Evolutionary conservation across 2,797 vertebrate species (phyloP), one percentile per base, ranked within the genome.

Genomic region (Pristis pectinata): DNA sequence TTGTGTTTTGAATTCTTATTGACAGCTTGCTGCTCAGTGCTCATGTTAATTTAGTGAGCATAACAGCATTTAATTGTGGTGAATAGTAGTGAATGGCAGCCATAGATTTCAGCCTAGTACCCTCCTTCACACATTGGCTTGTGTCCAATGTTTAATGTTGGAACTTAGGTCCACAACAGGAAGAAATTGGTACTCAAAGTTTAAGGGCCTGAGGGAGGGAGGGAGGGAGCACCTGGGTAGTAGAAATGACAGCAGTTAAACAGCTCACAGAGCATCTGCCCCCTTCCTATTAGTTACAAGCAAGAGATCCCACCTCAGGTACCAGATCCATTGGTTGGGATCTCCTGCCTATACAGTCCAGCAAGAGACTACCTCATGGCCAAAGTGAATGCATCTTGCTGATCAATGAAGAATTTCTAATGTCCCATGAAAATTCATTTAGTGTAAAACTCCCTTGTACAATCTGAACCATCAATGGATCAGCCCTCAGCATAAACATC

Each of bases 391-490:
- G 70, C 70, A 53, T 76, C 92, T 76, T 94, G 49, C 44, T 94
- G 44, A 76, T 94, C 92, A 94, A 74, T 94, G 44, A 94, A 44
- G 70, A 94, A 94, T 94, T 94, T 49, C 92, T 94, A 76, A 94
- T 94, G 70, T 94, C 67, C 41, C 92, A 94, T 94, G 92, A 53
- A 94, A 94, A 94, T 76, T 30, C 70, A 49, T 94, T 94, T 74
- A 93, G 92, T 94, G 92, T 76, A 94, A 94, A 94, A 34, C 41
- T 74, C 64, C 19, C 19, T 74, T 94, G 72, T 34, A 74, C 70
- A 10, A 76, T 53, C 59, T 91, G 87, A 91, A 91, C 59, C 41
- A 93, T 70, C 91, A 56, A 41, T 76, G 44, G 83, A 87, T 44
- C 67, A 72, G 91, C 41, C 70, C 44, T 53, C 64, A 67, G 87